These are phyloP conservation scores for Prunella strophiata DNA, from an alignment of 2,797 vertebrate species.

Conservation along the genomic window DNA sequence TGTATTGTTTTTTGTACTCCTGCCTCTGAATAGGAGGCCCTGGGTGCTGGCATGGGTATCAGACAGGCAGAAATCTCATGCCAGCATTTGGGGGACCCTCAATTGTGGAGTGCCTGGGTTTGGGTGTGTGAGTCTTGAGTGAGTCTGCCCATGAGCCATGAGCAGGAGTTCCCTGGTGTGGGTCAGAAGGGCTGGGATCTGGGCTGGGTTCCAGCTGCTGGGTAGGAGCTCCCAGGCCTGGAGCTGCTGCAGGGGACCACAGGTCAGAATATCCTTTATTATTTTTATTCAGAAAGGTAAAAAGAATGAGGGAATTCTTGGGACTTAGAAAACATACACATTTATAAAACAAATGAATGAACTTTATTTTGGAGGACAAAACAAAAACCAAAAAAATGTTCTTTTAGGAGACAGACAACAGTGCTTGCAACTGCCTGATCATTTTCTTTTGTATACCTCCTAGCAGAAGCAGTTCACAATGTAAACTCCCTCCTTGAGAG, in stretches of 20 bases:
- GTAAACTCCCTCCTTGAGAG: background rate
- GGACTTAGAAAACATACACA: background rate
- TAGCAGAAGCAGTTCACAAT: background rate
- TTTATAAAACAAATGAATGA: no score
- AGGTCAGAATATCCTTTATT: background rate
- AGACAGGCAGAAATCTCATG: background rate
- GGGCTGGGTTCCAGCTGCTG: background rate
- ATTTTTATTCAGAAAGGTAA: background rate
- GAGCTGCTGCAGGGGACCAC: background rate
- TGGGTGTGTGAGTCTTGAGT: background rate
- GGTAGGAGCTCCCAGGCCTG: background rate
- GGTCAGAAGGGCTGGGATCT: background rate
- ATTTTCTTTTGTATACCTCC: background rate
- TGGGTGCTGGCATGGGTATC: no score
- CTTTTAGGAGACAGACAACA: background rate
- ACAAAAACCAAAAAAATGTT: background rate
- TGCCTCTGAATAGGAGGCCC: background rate
- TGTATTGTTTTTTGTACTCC: background rate
- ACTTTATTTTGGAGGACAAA: background rate
- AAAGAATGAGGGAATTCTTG: background rate
- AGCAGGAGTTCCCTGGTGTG: fast-evolving
- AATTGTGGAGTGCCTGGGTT: background rate
- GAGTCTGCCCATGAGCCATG: background rate
- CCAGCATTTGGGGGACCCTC: no score
- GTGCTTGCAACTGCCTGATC: background rate